These are phyloP conservation scores for Brotula barbata DNA, from an alignment of 2,797 vertebrate genomes.

Conservation along the genomic window DNA sequence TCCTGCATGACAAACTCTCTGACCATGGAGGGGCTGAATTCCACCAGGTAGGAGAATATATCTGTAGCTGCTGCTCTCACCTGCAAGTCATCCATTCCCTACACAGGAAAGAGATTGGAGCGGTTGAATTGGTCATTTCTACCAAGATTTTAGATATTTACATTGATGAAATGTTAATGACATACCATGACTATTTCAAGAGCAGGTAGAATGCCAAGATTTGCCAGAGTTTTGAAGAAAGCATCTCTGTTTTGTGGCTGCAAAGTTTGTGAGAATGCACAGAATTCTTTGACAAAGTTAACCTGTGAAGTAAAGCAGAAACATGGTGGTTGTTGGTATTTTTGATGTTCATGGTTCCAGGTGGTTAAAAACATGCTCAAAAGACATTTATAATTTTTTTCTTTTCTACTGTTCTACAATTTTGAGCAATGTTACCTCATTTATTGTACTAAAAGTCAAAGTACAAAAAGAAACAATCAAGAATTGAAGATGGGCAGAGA, in stretches of 20 bases:
- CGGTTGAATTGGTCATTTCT: neutral
- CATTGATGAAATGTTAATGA: constrained; percentile 6
- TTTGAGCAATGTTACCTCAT: neutral
- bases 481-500: neutral
- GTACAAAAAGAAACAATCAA: neutral
- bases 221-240: constrained; percentile 96
- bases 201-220: constrained; percentile 94
- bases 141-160: neutral
- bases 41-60: constrained; percentile 99
- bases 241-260: constrained; percentile 96
- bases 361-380: neutral
- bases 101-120: neutral
- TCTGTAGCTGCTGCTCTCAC: constrained; percentile 97
- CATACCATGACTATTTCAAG: constrained; percentile 97
- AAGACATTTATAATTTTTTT: neutral
- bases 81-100: constrained; percentile 99
- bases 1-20: constrained; percentile 99
- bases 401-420: neutral
- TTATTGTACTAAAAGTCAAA: neutral
- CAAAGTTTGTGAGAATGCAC: constrained; percentile 94
- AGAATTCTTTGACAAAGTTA: constrained; percentile 98
- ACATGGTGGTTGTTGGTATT: neutral
- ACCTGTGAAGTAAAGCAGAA: constrained; percentile 77
- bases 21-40: constrained; percentile 99
- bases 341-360: neutral